Percentiles rank a stretch among this genome's conserved stretches.
phyloP scores from a whole-genome alignment of 2,888 invertebrate species.

The Catocala fraxini region DNA sequence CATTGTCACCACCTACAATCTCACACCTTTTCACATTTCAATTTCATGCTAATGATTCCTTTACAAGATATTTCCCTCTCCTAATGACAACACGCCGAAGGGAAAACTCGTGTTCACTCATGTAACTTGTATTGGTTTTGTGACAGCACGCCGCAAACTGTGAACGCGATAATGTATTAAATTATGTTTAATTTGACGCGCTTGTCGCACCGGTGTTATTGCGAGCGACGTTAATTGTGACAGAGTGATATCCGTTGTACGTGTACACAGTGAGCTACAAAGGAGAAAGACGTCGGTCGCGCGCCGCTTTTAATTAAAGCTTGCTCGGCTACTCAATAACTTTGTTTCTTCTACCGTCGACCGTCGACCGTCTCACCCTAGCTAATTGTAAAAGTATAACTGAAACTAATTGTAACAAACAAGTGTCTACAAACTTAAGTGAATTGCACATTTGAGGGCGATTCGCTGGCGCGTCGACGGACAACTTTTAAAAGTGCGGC shows the following conservation, averaged over 20 bases:
- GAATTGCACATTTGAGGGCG: constrained; percentile 30
- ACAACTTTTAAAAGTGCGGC: constrained; percentile 23
- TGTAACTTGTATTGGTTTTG: too few species aligned
- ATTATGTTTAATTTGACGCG: constrained; percentile 2
- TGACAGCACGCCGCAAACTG: too few species aligned
- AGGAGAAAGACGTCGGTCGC: too few species aligned
- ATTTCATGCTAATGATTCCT: constrained; percentile 15
- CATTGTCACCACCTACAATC: too few species aligned
- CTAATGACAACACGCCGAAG: too few species aligned
- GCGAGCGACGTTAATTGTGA: constrained; percentile 2
- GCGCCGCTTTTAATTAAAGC: too few species aligned
- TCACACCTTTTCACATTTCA: too few species aligned
- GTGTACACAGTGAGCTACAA: too few species aligned
- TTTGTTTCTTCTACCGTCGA: not conserved
- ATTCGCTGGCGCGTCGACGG: constrained; percentile 11
- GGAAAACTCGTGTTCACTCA: too few species aligned
- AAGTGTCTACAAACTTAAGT: constrained; percentile 20
- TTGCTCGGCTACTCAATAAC: not conserved
- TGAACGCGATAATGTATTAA: constrained; percentile 5
- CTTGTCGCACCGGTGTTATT: not conserved
- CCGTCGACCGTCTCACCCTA: not conserved
- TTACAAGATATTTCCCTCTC: too few species aligned
- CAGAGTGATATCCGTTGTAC: too few species aligned
- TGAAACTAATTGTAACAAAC: constrained; percentile 22
- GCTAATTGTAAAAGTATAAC: constrained; percentile 20